A percentile compares a stretch with the other conserved stretches of the same genome.
These are phyloP conservation scores for Zhuqinia jingwanae DNA, from an alignment of 2,888 invertebrate genomes.

Conservation along the genomic window DNA sequence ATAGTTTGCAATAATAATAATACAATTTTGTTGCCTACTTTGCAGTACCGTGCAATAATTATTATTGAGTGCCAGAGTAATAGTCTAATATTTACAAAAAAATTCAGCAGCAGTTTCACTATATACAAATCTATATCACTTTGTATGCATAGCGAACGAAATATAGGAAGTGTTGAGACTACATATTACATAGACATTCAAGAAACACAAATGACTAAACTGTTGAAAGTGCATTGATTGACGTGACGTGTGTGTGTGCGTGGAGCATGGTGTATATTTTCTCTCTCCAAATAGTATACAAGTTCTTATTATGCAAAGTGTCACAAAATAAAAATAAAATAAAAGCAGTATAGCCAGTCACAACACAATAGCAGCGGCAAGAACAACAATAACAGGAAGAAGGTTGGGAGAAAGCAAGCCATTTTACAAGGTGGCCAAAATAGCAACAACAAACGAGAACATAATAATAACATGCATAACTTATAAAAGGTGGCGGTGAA, in stretches of 20 bases:
- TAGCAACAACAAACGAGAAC: conserved; percentile 18
- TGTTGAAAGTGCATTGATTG: conserved; percentile 37
- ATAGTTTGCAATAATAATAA: conserved; percentile 16
- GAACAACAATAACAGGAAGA: not conserved
- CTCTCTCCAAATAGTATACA: no score
- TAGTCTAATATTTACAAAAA: no score
- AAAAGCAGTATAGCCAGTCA: not conserved
- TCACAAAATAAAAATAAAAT: not conserved
- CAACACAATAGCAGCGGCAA: no score
- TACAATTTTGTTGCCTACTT: conserved; percentile 1
- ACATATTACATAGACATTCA: no score
- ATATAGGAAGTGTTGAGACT: no score
- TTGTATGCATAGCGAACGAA: no score
- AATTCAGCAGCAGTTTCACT: no score
- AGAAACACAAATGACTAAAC: conserved; percentile 17
- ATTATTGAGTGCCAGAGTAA: conserved; percentile 3
- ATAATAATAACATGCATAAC: conserved; percentile 29
- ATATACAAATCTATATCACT: no score
- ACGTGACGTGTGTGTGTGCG: conserved; percentile 1
- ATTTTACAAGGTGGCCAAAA: conserved; percentile 19
- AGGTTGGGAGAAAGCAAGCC: not conserved
- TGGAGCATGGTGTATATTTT: not conserved
- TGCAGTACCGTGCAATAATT: conserved; percentile 5
- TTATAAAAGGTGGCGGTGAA: conserved; percentile 1
- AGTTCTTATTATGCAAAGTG: conserved; percentile 3